These are phyloP conservation scores for Drosophila punjabiensis DNA, from an alignment of 1,140 invertebrate genomes.

Conservation along the genomic window DNA sequence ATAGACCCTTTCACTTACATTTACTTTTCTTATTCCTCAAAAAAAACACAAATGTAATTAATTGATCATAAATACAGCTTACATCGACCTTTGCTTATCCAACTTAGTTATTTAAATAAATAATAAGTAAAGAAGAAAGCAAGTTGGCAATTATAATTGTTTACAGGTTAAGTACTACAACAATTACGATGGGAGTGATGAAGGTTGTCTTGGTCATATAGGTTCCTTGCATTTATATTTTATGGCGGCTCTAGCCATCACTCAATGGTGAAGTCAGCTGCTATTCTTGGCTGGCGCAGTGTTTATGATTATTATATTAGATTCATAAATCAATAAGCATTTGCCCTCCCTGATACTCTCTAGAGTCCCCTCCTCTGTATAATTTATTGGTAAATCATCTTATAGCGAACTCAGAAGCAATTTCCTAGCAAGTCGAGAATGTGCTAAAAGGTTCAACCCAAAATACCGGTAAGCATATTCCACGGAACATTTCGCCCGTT, in stretches of 20 bases:
- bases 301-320: conserved; percentile 26
- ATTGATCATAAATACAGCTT: too few species aligned
- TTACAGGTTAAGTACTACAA: background rate
- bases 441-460: conserved; percentile 48
- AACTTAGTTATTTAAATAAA: background rate
- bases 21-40: background rate
- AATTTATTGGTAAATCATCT: conserved; percentile 26
- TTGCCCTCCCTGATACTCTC: conserved; percentile 1
- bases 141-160: conserved; percentile 1
- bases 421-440: conserved; percentile 17
- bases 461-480: conserved; percentile 22
- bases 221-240: conserved; percentile 26
- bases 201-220: conserved; percentile 8
- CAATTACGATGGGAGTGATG: background rate
- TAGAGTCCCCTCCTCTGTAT: conserved; percentile 15
- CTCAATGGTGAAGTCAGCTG: conserved; percentile 32
- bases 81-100: background rate
- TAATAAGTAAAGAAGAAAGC: background rate
- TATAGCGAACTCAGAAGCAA: background rate
- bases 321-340: conserved; percentile 41
- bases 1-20: background rate
- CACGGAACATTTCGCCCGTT: conserved; percentile 32
- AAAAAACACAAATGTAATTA: background rate
- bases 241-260: conserved; percentile 31
- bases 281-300: conserved; percentile 14